phyloP scores from a whole-genome alignment of 1,140 invertebrate genomes.

The Euborellia annulipes region DNA sequence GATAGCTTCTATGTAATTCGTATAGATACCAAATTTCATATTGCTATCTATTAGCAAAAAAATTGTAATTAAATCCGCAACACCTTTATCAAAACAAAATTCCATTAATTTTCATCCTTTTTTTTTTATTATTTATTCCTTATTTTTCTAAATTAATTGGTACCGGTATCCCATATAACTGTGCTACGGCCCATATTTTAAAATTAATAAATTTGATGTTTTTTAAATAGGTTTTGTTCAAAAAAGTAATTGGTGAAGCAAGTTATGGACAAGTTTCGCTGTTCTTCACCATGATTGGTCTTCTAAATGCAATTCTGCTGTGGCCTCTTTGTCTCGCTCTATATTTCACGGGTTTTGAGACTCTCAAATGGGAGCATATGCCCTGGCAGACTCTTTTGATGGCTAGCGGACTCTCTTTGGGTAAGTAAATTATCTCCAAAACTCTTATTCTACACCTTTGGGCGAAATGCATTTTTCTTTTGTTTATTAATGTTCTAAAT shows the following conservation, averaged over 20 bases:
- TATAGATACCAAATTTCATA: too few species aligned
- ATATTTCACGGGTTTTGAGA: constrained; percentile 71
- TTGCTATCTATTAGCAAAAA: too few species aligned
- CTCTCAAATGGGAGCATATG: constrained; percentile 54
- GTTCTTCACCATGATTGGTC: constrained; percentile 72
- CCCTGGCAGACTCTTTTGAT: constrained; percentile 65
- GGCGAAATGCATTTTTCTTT: background rate
- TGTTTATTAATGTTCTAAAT: background rate
- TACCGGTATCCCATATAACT: too few species aligned
- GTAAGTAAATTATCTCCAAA: constrained; percentile 30
- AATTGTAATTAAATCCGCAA: too few species aligned
- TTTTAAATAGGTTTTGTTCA: constrained; percentile 58
- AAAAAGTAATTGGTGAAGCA: constrained; percentile 81
- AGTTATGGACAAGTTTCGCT: constrained; percentile 72
- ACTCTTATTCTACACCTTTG: too few species aligned
- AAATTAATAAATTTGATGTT: too few species aligned
- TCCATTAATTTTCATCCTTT: too few species aligned
- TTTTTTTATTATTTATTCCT: too few species aligned
- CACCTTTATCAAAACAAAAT: too few species aligned
- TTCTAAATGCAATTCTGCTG: constrained; percentile 64
- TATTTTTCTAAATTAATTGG: too few species aligned
- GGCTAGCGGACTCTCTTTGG: constrained; percentile 58
- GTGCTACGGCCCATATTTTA: too few species aligned
- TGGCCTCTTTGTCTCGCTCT: constrained; percentile 74
- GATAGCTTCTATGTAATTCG: too few species aligned